Evolutionary conservation across 2,888 invertebrate genomes (phyloP), one percentile per base, ranked within the genome.

Genomic region (Parnassius mnemosyne): DNA sequence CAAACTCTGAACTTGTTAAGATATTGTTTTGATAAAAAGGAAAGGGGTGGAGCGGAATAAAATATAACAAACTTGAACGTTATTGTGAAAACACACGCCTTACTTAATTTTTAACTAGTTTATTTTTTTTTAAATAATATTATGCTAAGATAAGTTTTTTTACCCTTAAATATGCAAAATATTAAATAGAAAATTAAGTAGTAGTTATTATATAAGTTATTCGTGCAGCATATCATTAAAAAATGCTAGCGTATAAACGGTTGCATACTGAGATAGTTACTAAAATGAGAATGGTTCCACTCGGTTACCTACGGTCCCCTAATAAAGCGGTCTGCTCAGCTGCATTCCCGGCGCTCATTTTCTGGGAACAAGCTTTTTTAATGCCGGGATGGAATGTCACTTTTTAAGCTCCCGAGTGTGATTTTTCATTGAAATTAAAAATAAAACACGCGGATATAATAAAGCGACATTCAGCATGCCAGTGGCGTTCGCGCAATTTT

Each of bases 381-480:
- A 85, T 79, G 78, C 77, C 71, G 71, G 72, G 71, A 71, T 73
- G 84, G 87, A 85, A 89, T 86, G 84, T 72, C 75, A 75, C 79
- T 82, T 87, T 84, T 85, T 87, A 71, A 69, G 71, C 73, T 71
- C 78, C 76, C 77, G 77, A 73, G 78, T 83, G 87, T 82, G 86
- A 89, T 84, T 87, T 86, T 87, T 88, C 88, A 88, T 87, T 88
- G 84, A 87, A 89, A 80, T 84, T 81, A 77, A 79, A 80, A 84
- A 84, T 85, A 80, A 80, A 84, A 82, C 79, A 80, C 71, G 71
- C 63, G 70, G 70, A 72, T 68, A 67, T 76, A 79, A 81, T 84
- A 84, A 84, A 80, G 78, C 81, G 75, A 73, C 71, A 71, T 74
- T 69, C 72, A 72, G 73, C 72, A 74, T 74, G 76, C 77, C 79